Evolutionary conservation across 2,888 invertebrate genomes (phyloP), one percentile per base, ranked within the genome.

Genomic region (Arge pagana): DNA sequence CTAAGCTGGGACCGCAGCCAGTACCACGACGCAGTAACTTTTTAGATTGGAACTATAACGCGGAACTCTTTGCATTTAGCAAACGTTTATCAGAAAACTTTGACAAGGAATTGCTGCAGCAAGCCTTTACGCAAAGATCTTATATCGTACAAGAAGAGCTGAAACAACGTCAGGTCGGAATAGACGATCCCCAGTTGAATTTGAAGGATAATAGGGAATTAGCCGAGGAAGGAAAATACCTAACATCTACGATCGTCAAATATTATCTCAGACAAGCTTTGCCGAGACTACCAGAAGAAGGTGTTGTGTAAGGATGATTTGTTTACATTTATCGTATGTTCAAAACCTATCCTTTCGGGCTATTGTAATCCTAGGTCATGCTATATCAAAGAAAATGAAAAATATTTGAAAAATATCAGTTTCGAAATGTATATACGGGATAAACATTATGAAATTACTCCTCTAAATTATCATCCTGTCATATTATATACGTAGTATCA

Each of bases 31-130:
- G 92, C 56, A 87, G 85, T 19, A 80, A 82, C 6, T 90, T 81
- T 68, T 62, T 87, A n/a, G 90, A 89, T 67, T 93, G 96, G 96
- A 96, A 94, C 71, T 85, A 90, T 63, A 85, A 88, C 63, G 85
- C 92, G 0, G 96, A 96, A 78, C 58, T 96, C 2, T 95, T 82
- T 78, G 91, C 96, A 0, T 96, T 96, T 80, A 88, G 88, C 7
- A 87, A 88, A 67, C 82, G 97, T 19, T 78, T 96, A 11, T 85
- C 87, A 18, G 97, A 97, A 79, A 83, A 89, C 3, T 92, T 97
- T 67, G 81, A 91, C 54, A 77, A 82, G 0, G 79, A 83, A 15
- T 72, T 88, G 11, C 76, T 97, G 21, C 82, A 86, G 49, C 82
- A 82, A 65, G 94, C 95, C 1, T 87, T 97, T 53, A 88, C 87